A percentile compares a stretch with the other conserved stretches of the same genome.
phyloP scores from a whole-genome alignment of 2,888 invertebrate genomes.

The Psylliodes chrysocephalus region DNA sequence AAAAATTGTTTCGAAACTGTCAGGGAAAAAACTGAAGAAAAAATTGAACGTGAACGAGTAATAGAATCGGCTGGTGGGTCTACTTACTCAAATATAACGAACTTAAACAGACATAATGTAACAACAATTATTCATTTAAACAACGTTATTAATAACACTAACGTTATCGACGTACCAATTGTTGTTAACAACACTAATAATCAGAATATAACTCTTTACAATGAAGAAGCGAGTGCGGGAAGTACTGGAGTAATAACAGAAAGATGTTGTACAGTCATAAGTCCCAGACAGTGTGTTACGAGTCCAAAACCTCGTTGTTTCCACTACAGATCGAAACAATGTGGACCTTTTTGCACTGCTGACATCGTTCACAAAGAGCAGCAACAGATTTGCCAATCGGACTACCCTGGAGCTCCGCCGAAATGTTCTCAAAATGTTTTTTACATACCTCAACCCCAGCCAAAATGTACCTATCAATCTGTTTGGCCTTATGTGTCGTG shows the following conservation, averaged over 20 bases:
- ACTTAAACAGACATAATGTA: constrained; percentile 55
- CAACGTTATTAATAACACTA: constrained; percentile 63
- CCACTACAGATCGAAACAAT: constrained; percentile 58
- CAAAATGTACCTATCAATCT: constrained; percentile 57
- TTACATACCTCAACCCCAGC: constrained; percentile 61
- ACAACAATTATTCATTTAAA: constrained; percentile 63
- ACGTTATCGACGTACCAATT: constrained; percentile 62
- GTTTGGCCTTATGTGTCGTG: constrained; percentile 61
- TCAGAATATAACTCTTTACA: constrained; percentile 59
- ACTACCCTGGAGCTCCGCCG: constrained; percentile 42
- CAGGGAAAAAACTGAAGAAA: constrained; percentile 24
- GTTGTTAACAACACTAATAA: constrained; percentile 60
- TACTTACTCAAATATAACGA: constrained; percentile 31
- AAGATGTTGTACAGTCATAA: constrained; percentile 60
- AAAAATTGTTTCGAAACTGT: constrained; percentile 51
- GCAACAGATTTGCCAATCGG: constrained; percentile 48
- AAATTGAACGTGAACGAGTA: neutral
- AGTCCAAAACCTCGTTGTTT: constrained; percentile 57
- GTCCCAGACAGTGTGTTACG: constrained; percentile 60
- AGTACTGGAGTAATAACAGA: neutral
- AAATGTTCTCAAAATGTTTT: constrained; percentile 54
- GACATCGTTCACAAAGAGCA: constrained; percentile 59
- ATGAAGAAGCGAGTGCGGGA: constrained; percentile 20
- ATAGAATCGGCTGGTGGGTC: neutral
- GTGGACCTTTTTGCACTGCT: constrained; percentile 58